Base-by-base conservation (phyloP, 1,140 invertebrate genomes). In the Leptinotarsa texana region DNA sequence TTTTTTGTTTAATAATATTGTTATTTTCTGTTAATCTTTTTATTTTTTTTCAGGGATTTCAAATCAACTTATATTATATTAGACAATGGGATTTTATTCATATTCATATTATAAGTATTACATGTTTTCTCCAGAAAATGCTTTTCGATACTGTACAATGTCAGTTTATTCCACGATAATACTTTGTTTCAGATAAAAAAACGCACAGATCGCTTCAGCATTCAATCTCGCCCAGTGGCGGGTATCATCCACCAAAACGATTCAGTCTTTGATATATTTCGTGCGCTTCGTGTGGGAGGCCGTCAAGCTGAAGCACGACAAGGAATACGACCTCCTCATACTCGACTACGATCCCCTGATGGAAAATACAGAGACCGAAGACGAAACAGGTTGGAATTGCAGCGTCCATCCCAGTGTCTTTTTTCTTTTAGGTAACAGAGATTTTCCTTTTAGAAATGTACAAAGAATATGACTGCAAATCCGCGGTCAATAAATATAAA, bases 381-480 rank as follows among this genome's bases (percentile, higher is more conserved):
- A 87, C 82, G 86, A 85, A 78, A 68, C 80, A 18, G 77, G 79
- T 73, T 84, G 84, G 82, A 85, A 85, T 71, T 84, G 84, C 69
- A 84, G 82, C 74, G 80, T 85, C 49, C 83, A 84, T 78, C 83
- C 83, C 17, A 82, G 81, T 62, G 80, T 83, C 18, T 83, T 83
- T 66, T 83, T 83, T 72, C 73, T 83, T 68, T 69, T 83, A 67
- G 81, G 81, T 73, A 76, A 42, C 33, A 1, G 8, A 33, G 27
- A 33, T 33, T 42, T 42, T 42, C 33, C 33, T 42, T 42, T 42
- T 3, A 42, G 6, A 42, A 42, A 42, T 11, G 33, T 11, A 8
- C 33, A 42, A 11, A 42, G 33, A 42, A 42, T 42, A 42, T 42
- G 2, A 42, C 8, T 42, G 33, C 8, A 42, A 42, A 42, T 3